Evolutionary conservation across 2,888 invertebrate genomes (phyloP), one percentile per base, ranked within the genome.

Genomic region (Drosophila acutilabella): DNA sequence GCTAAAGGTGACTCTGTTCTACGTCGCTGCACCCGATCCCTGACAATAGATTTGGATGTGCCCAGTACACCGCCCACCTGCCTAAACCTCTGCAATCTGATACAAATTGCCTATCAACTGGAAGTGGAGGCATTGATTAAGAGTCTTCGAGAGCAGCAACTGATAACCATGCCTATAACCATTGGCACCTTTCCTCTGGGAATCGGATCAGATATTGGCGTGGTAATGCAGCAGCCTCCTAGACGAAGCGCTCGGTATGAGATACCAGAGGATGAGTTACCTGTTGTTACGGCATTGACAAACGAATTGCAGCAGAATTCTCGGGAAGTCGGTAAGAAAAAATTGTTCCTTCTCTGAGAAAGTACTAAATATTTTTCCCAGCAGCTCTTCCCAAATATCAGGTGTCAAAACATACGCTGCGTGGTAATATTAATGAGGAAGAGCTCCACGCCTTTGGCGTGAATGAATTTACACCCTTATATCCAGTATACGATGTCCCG

Each of bases 41-140:
- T 90, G 13, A 74, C 68, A 5, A 71, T 90, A 3, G 80, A 85
- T 14, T 61, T 92, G 58, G 70, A 67, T 14, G 84, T 92, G 23
- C 92, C 92, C 5, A 80, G 91, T 13, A 89, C 91, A 2, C 92
- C 92, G n/a, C 92, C 92, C 1, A 91, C 92, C 0, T 91, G 91
- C 45, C 73, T 87, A 13, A 78, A 74, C 16, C 57, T 86, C 7
- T 91, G 91, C 59, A 76, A 68, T 20, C 73, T 92, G 10, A 91
- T 92, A 68, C 90, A 91, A 50, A 89, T 91, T 18, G 84, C 80
- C 7, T 92, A 92, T 68, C 91, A 92, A 57, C 65, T 92, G 13
- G 90, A 92, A 64, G 82, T 92, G 26, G 82, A 81, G 62, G 90
- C 89, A 0, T 42, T 71, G 44, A 81, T 91, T 26, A 83, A 82